These are phyloP conservation scores for Myiopsitta monachus DNA, from an alignment of 2,113 vertebrate genomes.

Conservation along the genomic window DNA sequence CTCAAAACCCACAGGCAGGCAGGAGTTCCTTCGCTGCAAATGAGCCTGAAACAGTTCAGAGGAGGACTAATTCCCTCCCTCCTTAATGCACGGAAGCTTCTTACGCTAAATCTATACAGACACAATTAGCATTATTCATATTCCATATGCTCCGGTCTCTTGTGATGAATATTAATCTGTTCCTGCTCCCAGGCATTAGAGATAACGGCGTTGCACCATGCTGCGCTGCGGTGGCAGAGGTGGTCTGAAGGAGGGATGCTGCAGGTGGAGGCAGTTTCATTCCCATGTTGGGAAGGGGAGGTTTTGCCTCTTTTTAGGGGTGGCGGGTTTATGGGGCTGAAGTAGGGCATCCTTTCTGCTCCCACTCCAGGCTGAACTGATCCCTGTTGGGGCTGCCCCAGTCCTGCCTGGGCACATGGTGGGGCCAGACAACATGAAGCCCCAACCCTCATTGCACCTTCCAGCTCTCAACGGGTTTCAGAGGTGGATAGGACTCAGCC, in stretches of 20 bases:
- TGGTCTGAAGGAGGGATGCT: neutral
- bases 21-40: neutral
- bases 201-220: neutral
- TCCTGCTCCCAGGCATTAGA: constrained; percentile 24
- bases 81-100: constrained; percentile 62
- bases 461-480: neutral
- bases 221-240: neutral
- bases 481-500: neutral
- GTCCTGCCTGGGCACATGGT: neutral
- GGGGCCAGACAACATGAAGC: fast-evolving
- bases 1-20: neutral
- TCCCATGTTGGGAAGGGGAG: fast-evolving
- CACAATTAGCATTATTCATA: constrained; percentile 76
- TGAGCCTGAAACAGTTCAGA: constrained; percentile 25
- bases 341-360: neutral
- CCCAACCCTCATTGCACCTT: neutral
- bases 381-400: fast-evolving
- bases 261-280: neutral
- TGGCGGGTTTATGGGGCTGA: neutral
- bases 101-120: constrained; percentile 70
- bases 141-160: constrained; percentile 69
- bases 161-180: constrained; percentile 71
- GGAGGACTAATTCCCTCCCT: constrained; percentile 54
- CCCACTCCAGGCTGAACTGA: fast-evolving
- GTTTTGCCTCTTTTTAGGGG: neutral